phyloP scores from a whole-genome alignment of 1,140 invertebrate genomes.

The Drosophila truncata region DNA sequence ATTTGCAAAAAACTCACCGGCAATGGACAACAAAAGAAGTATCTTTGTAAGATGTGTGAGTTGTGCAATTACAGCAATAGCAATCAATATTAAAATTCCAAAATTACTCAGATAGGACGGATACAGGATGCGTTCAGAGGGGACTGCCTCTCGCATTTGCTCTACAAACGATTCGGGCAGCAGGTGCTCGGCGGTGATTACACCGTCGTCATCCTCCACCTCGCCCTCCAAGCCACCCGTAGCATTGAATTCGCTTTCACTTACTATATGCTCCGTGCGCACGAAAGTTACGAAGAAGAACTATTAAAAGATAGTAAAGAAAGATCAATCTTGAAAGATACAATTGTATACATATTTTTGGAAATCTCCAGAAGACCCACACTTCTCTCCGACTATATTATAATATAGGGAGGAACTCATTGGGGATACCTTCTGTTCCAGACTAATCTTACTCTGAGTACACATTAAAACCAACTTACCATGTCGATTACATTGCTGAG shows the following conservation, averaged over 20 bases:
- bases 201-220: conserved; percentile 32
- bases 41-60: conserved; percentile 90
- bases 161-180: conserved; percentile 74
- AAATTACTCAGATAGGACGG: conserved; percentile 92
- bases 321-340: conserved; percentile 11
- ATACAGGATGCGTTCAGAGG: conserved; percentile 86
- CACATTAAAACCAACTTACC: conserved; percentile 83
- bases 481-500: conserved; percentile 87
- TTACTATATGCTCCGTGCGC: conserved; percentile 79
- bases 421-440: background rate
- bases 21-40: conserved; percentile 88
- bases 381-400: background rate
- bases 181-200: conserved; percentile 63
- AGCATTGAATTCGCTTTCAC: conserved; percentile 78
- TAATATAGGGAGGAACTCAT: background rate
- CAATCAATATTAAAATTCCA: conserved; percentile 89
- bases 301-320: conserved; percentile 38
- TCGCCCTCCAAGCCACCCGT: conserved; percentile 49
- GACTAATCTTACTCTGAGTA: background rate
- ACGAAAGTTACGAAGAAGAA: conserved; percentile 80
- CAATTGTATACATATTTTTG: background rate
- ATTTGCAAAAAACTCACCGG: conserved; percentile 68
- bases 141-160: conserved; percentile 75
- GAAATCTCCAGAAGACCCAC: background rate
- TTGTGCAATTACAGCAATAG: conserved; percentile 90